Percentiles rank a stretch among this genome's conserved stretches.
Conservation (phyloP, 1,140 invertebrate genomes). For the Hylaeus anthracinus region DNA sequence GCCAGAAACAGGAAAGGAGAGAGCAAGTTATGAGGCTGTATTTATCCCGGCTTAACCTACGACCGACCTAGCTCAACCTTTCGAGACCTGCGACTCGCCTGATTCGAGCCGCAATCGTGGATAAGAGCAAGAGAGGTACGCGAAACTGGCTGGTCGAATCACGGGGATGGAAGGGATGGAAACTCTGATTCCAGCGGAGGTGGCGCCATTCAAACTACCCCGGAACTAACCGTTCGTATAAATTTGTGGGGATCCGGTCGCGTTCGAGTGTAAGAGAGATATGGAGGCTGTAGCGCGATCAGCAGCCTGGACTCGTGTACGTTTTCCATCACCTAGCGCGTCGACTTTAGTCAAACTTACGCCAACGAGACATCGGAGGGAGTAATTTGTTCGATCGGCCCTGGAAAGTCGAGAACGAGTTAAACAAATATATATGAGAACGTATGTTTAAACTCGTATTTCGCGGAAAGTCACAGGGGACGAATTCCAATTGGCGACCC, state of each 20-base stretch:
- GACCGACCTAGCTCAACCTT: conserved; percentile 52
- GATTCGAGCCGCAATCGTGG: conserved; percentile 1
- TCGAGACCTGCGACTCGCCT: conserved; percentile 18
- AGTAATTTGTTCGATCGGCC: not conserved
- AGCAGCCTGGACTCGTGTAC: conserved; percentile 1
- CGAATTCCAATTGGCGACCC: not conserved
- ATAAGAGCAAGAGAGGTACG: conserved; percentile 22
- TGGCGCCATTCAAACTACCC: conserved; percentile 54
- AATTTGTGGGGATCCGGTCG: conserved; percentile 66
- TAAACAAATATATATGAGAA: too few relatives aligned
- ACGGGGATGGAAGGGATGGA: conserved; percentile 19
- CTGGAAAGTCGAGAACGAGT: too few relatives aligned
- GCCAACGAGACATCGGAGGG: too few relatives aligned
- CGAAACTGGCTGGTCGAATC: not conserved
- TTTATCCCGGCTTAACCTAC: conserved; percentile 69
- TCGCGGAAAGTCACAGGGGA: not conserved
- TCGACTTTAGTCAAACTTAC: not conserved
- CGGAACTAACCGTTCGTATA: conserved; percentile 69
- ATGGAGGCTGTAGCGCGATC: conserved; percentile 28
- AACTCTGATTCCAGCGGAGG: conserved; percentile 9
- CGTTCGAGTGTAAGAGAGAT: conserved; percentile 69
- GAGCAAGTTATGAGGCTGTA: conserved; percentile 65
- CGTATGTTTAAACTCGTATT: not conserved
- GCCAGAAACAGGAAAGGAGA: not conserved
- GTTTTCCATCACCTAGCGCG: not conserved